These are phyloP conservation scores for Moxostoma hubbsi DNA, from an alignment of 2,797 vertebrate species.

Conservation along the genomic window DNA sequence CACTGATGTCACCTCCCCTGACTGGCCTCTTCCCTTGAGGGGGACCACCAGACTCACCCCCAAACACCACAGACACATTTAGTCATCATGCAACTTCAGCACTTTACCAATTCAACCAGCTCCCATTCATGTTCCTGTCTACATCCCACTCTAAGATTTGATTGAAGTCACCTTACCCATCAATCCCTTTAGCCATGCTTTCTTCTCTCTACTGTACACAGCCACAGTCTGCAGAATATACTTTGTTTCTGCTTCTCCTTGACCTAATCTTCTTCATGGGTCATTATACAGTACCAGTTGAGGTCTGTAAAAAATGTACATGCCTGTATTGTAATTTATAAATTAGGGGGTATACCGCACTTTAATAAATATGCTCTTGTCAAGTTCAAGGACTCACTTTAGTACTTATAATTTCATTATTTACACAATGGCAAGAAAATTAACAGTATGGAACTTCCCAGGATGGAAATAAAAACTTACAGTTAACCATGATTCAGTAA, in stretches of 20 bases:
- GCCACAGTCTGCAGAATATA: conserved; percentile 3
- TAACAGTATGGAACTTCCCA: neutral
- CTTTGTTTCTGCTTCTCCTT: conserved; percentile 13
- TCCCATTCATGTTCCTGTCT: conserved; percentile 11
- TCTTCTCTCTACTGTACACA: neutral
- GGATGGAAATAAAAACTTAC: neutral
- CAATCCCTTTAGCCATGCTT: conserved; percentile 35
- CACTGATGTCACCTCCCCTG: conserved; percentile 61
- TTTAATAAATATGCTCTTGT: no score
- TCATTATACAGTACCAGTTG: no score
- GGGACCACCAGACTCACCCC: conserved; percentile 22
- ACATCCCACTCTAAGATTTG: conserved; percentile 4
- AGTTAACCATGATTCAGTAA: no score
- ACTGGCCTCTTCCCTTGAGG: conserved; percentile 57
- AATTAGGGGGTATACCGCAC: no score
- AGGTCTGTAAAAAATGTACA: no score
- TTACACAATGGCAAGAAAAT: neutral
- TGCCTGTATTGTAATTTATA: no score
- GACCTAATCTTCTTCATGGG: neutral
- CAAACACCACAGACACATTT: conserved; percentile 22
- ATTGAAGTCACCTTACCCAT: conserved; percentile 15
- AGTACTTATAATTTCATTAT: neutral
- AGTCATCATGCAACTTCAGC: conserved; percentile 19
- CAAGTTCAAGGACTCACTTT: no score
- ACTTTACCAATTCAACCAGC: conserved; percentile 54